Evolutionary conservation across 2,888 invertebrate genomes (phyloP).

Genomic region (Macrosoma leucophasiata): DNA sequence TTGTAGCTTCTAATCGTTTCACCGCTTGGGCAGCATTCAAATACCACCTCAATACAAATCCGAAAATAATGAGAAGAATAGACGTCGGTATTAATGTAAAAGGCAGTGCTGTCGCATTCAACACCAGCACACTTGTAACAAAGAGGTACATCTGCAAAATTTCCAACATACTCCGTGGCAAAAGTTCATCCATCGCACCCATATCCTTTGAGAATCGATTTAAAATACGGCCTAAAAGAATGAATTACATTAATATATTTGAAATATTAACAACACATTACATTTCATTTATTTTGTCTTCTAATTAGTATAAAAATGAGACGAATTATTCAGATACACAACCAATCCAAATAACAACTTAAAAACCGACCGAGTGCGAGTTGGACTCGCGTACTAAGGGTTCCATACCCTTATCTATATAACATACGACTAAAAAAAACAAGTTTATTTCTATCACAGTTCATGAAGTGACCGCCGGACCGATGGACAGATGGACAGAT

Average conservation of each 20-base stretch:
- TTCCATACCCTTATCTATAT: too few relatives aligned
- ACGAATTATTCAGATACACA: too few relatives aligned
- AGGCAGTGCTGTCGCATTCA: constrained; percentile 58
- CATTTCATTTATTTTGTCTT: too few relatives aligned
- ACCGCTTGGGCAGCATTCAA: constrained; percentile 84
- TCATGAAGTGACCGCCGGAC: too few relatives aligned
- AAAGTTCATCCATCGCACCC: constrained; percentile 84
- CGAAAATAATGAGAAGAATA: constrained; percentile 72
- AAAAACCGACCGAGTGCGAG: too few relatives aligned
- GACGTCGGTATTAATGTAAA: constrained; percentile 60
- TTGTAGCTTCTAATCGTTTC: constrained; percentile 82
- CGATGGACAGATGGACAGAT: too few relatives aligned
- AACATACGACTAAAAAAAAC: too few relatives aligned
- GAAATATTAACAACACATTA: too few relatives aligned
- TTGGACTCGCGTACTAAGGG: too few relatives aligned
- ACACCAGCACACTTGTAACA: constrained; percentile 47
- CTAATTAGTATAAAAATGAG: too few relatives aligned
- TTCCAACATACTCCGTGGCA: constrained; percentile 80
- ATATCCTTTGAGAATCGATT: constrained; percentile 91
- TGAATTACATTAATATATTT: constrained; percentile 8
- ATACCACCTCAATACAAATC: constrained; percentile 79
- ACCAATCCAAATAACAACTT: too few relatives aligned
- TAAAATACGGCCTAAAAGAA: constrained; percentile 73
- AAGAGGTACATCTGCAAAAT: constrained; percentile 72
- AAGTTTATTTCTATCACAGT: too few relatives aligned